Base-by-base conservation (phyloP, 2,797 vertebrate species). In the Hypotaenidia philippensis region DNA sequence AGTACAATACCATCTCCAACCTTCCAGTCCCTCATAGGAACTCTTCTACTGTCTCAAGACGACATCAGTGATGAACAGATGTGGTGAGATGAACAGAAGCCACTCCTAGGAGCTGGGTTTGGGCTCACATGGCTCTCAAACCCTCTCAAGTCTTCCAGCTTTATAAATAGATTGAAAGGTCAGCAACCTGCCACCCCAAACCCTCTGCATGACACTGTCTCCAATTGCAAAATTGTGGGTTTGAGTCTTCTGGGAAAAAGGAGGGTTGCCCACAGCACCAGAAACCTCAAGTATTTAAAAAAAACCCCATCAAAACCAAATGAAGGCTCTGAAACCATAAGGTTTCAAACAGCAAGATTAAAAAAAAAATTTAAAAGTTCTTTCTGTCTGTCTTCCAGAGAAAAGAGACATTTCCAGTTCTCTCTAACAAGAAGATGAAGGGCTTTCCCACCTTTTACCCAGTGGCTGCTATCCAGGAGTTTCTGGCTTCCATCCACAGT, bases 191-290 rank as follows among this genome's bases (percentile, higher is more conserved):
- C 45, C 45, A 47, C 21, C 45, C 45, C 11, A 21, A 21, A 5
- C 1, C 0, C 36, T 34, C 44, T 2, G 5, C 20, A 12, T 0
- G 17, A 27, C 45, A 34, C 6, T 23, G 3, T 4, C 55, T 31
- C 49, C 66, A 63, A 18, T 2, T 9, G 36, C 2, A 23, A 40
- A 69, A 52, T 0, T 6, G 9, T 2, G 41, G 19, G 8, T 9
- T 78, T 40, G 78, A 45, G 11, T 4, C 49, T 26, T 69, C 10
- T 53, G 63, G 41, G 59, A 29, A 49, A 81, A 52, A 52, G 44
- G 5, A 56, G 13, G 3, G 12, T 1, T 65, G 52, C 19, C 55
- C 32, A 44, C 31, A 63, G 89, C 38, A 53, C 49, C 74, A 71
- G 55, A 47, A 75, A 25, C 14, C 8, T 70, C 38, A 65, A 31